Percentiles rank a stretch among this genome's conserved stretches.
Evolutionary conservation across 2,113 vertebrate genomes (phyloP).

Genomic region (Genyomyrus donnyi): DNA sequence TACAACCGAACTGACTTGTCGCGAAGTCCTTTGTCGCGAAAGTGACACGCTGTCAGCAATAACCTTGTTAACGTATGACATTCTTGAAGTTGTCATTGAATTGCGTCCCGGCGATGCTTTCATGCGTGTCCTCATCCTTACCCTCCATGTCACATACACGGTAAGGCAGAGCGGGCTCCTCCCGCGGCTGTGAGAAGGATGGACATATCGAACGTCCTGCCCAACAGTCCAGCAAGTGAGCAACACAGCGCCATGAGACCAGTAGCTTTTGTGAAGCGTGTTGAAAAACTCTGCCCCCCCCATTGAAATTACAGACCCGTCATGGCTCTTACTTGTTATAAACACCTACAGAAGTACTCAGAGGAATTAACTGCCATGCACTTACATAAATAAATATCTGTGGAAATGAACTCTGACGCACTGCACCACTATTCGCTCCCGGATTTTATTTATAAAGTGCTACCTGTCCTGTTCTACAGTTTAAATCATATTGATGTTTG

Average conservation of each 20-base stretch:
- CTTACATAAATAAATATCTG: slow-evolving; percentile 10
- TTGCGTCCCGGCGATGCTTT: not conserved
- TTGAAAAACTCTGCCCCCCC: not conserved
- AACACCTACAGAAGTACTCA: not conserved
- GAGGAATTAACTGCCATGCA: not conserved
- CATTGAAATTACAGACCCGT: slow-evolving; percentile 16
- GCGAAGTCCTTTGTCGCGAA: not conserved
- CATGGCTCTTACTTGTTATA: not conserved
- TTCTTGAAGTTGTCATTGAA: not conserved
- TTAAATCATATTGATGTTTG: not conserved
- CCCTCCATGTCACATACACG: not conserved
- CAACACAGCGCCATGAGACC: not conserved
- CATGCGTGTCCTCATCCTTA: not conserved
- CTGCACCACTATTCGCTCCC: not conserved
- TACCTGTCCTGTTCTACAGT: not conserved
- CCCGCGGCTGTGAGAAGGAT: not conserved
- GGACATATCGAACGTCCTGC: not conserved
- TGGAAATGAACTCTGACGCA: not conserved
- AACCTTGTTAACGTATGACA: not conserved
- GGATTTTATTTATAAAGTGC: not conserved
- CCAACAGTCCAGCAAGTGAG: not conserved
- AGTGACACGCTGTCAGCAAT: not conserved
- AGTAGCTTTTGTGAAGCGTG: not conserved
- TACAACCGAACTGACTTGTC: not conserved
- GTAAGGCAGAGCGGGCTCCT: not conserved